Evolutionary conservation across 2,113 vertebrate species (phyloP).

Genomic region (Xenus cinereus): DNA sequence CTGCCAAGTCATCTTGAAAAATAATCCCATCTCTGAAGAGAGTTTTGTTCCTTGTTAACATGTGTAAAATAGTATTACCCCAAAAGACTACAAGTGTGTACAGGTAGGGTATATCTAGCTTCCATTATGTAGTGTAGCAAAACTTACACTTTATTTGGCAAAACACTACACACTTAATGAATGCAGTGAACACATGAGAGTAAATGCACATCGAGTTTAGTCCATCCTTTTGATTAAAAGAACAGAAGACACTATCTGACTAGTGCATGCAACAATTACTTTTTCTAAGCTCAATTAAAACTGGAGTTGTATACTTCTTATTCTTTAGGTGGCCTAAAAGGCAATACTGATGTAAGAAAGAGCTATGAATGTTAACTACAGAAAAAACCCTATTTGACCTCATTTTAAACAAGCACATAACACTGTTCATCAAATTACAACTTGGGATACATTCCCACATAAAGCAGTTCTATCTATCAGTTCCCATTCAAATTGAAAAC

Average conservation of each 20-base stretch:
- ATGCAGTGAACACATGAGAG: background rate
- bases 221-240: background rate
- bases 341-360: background rate
- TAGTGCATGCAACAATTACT: background rate
- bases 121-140: background rate
- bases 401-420: background rate
- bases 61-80: background rate
- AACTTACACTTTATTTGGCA: background rate
- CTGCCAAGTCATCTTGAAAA: background rate
- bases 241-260: background rate
- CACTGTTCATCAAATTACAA: background rate
- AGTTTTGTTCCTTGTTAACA: background rate
- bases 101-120: background rate
- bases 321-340: background rate
- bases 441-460: background rate
- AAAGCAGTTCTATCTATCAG: background rate
- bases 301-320: background rate
- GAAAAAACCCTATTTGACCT: background rate
- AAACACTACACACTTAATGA: background rate
- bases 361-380: background rate
- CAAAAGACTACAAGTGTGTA: background rate
- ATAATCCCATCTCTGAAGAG: background rate
- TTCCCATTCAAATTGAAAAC: background rate
- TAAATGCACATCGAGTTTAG: background rate
- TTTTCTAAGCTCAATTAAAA: background rate